Conservation (phyloP, 2,113 vertebrate genomes). For the Oreochromis tanganicae region DNA sequence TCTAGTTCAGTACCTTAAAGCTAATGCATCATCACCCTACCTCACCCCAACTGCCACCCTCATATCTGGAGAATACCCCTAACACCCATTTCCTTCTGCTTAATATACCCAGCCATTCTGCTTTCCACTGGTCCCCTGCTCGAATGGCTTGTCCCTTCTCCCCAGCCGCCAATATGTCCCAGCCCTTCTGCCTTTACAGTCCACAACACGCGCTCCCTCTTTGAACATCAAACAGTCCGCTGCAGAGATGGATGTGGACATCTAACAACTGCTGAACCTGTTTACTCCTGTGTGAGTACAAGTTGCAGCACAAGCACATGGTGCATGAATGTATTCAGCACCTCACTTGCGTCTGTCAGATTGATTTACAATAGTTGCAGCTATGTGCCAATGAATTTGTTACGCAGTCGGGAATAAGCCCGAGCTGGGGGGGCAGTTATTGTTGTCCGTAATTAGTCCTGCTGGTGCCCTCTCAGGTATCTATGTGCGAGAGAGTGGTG, state of each 20-base stretch:
- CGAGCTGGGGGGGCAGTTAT: conserved; percentile 1
- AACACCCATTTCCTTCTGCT: conserved; percentile 13
- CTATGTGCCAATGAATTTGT: conserved; percentile 43
- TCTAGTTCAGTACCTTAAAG: not conserved
- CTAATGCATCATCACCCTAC: not conserved
- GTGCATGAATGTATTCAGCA: conserved; percentile 43
- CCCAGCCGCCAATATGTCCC: conserved; percentile 20
- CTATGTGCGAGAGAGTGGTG: not conserved
- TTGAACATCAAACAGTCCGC: conserved; percentile 46
- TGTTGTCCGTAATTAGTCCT: conserved; percentile 60
- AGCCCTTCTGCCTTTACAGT: not conserved
- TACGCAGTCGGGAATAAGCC: not conserved
- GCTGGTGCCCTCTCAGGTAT: conserved; percentile 29
- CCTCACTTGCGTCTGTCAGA: conserved; percentile 19
- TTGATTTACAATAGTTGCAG: conserved; percentile 54
- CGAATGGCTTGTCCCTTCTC: not conserved
- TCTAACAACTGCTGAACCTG: conserved; percentile 42
- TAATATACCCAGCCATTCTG: conserved; percentile 24
- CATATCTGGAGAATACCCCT: conserved; percentile 24
- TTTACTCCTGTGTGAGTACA: conserved; percentile 25
- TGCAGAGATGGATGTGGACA: conserved; percentile 45
- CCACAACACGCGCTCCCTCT: conserved; percentile 11
- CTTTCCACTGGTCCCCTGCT: not conserved
- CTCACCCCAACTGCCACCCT: not conserved
- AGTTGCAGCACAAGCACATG: conserved; percentile 12